Conservation (phyloP, 2,113 vertebrate species). For the Carassius carassius region DNA sequence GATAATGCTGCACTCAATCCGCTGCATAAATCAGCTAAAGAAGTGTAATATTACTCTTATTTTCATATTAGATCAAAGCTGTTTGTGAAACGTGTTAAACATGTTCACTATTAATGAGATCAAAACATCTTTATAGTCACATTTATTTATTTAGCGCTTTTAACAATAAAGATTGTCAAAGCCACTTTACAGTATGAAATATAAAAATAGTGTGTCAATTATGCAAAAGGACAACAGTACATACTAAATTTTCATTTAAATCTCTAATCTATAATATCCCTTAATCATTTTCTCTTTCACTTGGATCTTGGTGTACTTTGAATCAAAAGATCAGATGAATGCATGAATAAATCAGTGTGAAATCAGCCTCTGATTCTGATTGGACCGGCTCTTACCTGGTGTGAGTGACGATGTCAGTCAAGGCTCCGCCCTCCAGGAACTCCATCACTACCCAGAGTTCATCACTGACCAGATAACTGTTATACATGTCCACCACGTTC, state of each 20-base stretch:
- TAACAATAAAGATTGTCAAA: too few relatives aligned
- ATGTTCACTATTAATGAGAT: neutral
- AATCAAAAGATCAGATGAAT: neutral
- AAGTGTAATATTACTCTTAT: neutral
- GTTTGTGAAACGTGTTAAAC: neutral
- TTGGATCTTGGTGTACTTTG: neutral
- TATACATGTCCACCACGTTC: slow-evolving; percentile 99
- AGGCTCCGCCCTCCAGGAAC: slow-evolving; percentile 95
- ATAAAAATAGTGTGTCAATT: too few relatives aligned
- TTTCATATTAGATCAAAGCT: neutral
- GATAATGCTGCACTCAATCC: neutral
- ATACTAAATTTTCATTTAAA: too few relatives aligned
- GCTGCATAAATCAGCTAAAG: neutral
- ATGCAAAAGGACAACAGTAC: too few relatives aligned
- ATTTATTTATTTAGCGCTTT: too few relatives aligned
- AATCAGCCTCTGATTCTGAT: neutral
- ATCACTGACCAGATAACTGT: slow-evolving; percentile 94
- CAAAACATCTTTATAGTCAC: neutral
- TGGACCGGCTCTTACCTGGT: slow-evolving; percentile 81
- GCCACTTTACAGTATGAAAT: too few relatives aligned
- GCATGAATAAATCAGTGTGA: neutral
- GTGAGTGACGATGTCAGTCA: slow-evolving; percentile 98
- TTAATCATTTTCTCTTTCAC: neutral
- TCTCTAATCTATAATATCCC: neutral
- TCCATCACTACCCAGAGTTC: slow-evolving; percentile 99